Conservation (phyloP, 1,140 invertebrate species). For the Cepaea nemoralis region DNA sequence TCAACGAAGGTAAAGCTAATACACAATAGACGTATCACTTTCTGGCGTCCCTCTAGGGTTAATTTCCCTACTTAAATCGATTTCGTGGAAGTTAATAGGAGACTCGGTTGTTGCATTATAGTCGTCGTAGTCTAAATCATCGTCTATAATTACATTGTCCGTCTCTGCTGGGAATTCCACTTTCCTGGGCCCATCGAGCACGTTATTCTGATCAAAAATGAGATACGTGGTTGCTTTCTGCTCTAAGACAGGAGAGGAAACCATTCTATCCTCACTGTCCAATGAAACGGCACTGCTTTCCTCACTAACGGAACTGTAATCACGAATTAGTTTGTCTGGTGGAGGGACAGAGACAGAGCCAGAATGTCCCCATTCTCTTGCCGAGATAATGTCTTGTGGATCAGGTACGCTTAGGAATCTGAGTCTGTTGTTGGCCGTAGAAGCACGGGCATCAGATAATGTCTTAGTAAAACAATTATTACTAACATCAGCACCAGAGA, state of each 20-base stretch:
- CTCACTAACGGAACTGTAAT: neutral
- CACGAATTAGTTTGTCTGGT: neutral
- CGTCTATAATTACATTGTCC: neutral
- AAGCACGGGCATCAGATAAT: too few species aligned
- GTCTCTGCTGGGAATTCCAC: conserved; percentile 19
- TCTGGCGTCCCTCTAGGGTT: conserved; percentile 18
- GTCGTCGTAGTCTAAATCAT: neutral
- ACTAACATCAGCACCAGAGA: neutral
- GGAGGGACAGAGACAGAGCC: neutral
- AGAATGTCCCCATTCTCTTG: conserved; percentile 12
- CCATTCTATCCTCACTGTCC: neutral
- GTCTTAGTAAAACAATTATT: neutral
- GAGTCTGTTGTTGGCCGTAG: neutral
- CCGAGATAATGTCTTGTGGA: neutral
- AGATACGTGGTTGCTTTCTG: conserved; percentile 16
- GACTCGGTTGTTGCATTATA: neutral
- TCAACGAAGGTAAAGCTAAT: too few species aligned
- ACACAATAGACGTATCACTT: neutral
- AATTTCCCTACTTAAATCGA: conserved; percentile 28
- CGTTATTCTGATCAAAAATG: conserved; percentile 3
- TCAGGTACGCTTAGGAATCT: neutral
- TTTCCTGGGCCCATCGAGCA: neutral
- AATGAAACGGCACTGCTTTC: neutral
- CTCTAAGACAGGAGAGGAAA: neutral
- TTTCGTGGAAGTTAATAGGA: conserved; percentile 27